Conservation (phyloP, 1,140 invertebrate genomes). For the Matsumurasca onukii region DNA sequence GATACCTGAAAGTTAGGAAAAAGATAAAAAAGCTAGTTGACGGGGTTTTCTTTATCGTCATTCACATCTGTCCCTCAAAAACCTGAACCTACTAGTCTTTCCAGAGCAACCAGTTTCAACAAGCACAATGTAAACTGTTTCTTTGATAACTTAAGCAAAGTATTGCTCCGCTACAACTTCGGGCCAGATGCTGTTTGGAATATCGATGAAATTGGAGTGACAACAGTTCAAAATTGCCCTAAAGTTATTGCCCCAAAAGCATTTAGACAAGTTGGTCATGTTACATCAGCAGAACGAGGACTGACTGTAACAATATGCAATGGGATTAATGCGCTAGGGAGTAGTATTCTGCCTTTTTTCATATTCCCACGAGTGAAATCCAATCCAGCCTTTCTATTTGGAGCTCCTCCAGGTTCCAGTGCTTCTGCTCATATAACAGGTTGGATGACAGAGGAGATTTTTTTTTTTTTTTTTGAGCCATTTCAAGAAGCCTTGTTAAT, state of each 20-base stretch:
- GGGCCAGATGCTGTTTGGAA: slow-evolving; percentile 13
- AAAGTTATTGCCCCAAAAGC: slow-evolving; percentile 50
- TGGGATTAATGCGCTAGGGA: slow-evolving; percentile 48
- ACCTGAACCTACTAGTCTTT: neutral
- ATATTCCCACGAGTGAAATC: slow-evolving; percentile 48
- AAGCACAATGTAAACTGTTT: slow-evolving; percentile 15
- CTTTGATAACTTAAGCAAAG: slow-evolving; percentile 10
- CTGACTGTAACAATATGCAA: slow-evolving; percentile 48
- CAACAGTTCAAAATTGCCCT: slow-evolving; percentile 49
- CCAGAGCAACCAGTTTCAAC: slow-evolving; percentile 7
- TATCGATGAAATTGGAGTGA: slow-evolving; percentile 50
- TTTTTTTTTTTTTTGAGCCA: slow-evolving; percentile 40
- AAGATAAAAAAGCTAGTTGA: slow-evolving; percentile 9
- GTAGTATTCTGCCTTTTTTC: slow-evolving; percentile 50
- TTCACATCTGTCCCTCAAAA: slow-evolving; percentile 11
- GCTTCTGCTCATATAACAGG: slow-evolving; percentile 44
- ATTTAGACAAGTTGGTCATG: slow-evolving; percentile 48
- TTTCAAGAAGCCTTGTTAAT: slow-evolving; percentile 46
- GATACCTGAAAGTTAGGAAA: slow-evolving; percentile 14
- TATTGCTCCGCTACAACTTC: neutral
- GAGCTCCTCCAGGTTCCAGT: slow-evolving; percentile 48
- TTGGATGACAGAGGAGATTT: slow-evolving; percentile 44
- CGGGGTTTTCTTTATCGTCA: neutral
- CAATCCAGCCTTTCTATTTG: slow-evolving; percentile 47
- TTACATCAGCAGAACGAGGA: slow-evolving; percentile 51